Conservation (phyloP, 1,140 invertebrate species). For the Cotesia typhae region DNA sequence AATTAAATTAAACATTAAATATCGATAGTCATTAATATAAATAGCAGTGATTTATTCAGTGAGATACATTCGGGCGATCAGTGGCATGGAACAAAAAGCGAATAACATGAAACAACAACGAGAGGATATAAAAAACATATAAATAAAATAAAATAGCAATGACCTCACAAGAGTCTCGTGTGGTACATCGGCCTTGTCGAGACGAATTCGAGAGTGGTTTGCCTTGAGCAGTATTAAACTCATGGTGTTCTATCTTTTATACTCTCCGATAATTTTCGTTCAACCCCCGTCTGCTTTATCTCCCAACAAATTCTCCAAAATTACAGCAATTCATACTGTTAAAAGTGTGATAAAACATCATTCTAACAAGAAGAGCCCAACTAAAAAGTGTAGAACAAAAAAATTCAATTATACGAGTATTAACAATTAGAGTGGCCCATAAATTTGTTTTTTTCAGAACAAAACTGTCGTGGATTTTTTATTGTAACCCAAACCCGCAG, state of each 20-base stretch:
- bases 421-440: too few species aligned
- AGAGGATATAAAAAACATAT: neutral
- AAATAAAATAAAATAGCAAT: constrained; percentile 10
- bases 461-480: too few species aligned
- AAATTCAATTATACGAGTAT: too few species aligned
- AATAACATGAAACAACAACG: neutral
- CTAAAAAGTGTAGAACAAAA: too few species aligned
- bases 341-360: too few species aligned
- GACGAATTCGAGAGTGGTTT: constrained; percentile 24
- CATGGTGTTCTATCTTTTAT: constrained; percentile 12
- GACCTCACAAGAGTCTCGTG: neutral
- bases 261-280: neutral
- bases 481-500: neutral
- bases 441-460: too few species aligned
- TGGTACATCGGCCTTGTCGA: constrained; percentile 20
- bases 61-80: too few species aligned
- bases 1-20: too few species aligned
- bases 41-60: too few species aligned
- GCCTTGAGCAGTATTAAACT: constrained; percentile 25
- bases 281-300: neutral
- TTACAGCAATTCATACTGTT: constrained; percentile 3
- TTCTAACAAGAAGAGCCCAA: too few species aligned
- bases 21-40: too few species aligned
- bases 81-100: neutral
- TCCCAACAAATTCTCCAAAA: neutral